These are phyloP conservation scores for Mya arenaria DNA, from an alignment of 1,140 invertebrate genomes.

Conservation along the genomic window DNA sequence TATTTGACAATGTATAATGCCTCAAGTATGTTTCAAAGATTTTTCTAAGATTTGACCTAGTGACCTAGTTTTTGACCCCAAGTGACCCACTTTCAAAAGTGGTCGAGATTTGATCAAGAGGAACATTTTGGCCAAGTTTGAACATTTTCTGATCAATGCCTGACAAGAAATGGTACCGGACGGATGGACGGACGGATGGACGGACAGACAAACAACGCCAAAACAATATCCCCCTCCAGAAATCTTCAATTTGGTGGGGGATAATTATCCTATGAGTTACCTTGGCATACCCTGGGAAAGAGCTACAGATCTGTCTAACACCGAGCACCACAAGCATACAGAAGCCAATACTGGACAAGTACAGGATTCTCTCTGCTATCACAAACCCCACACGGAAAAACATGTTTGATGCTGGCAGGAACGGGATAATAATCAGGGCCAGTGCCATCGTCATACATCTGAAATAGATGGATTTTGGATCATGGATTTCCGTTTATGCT, in stretches of 20 bases:
- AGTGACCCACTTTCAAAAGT: too few relatives aligned
- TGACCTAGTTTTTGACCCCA: too few relatives aligned
- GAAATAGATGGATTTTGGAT: too few relatives aligned
- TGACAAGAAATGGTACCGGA: not conserved
- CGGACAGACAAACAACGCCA: slow-evolving; percentile 1
- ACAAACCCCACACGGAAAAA: slow-evolving; percentile 99
- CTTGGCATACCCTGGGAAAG: slow-evolving; percentile 41
- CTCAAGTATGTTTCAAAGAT: too few relatives aligned
- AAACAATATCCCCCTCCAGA: too few relatives aligned
- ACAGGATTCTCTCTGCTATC: slow-evolving; percentile 96
- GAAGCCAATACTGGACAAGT: slow-evolving; percentile 98
- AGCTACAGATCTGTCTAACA: slow-evolving; percentile 51
- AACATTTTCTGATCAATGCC: slow-evolving; percentile 36
- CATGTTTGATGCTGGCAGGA: slow-evolving; percentile 96
- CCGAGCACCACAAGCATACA: slow-evolving; percentile 90
- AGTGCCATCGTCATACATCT: slow-evolving; percentile 82
- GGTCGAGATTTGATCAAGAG: too few relatives aligned
- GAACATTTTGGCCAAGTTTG: too few relatives aligned
- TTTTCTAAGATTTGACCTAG: too few relatives aligned
- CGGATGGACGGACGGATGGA: not conserved
- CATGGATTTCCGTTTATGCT: too few relatives aligned
- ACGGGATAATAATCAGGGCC: slow-evolving; percentile 93
- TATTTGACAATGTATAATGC: too few relatives aligned
- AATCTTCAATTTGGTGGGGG: not conserved
- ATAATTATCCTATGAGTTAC: slow-evolving; percentile 41